Evolutionary conservation across 1,140 invertebrate species (phyloP), one percentile per base, ranked within the genome.

Genomic region (Drosophila baimaii): DNA sequence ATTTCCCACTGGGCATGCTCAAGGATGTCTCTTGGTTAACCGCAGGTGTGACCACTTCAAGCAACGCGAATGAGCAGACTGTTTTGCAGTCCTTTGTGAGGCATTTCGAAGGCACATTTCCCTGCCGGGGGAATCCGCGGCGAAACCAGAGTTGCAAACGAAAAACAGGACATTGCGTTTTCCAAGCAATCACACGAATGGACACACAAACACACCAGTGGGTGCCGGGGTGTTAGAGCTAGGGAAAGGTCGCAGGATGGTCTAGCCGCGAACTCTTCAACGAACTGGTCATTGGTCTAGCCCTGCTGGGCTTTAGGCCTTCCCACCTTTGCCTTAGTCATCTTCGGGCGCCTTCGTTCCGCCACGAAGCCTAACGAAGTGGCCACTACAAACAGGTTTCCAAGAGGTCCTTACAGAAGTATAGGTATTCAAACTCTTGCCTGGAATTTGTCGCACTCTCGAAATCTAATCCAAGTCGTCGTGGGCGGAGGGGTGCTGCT

Each of bases 81-180:
- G 82, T 64, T 82, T 82, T 79, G 64, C 64, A 78, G 27, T 13
- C 25, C 55, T 58, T 17, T 46, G 54, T 75, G 64, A 44, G 69
- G 69, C 75, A 75, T 23, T 66, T 70, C 62, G 44, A 70, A 49
- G 61, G 31, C 51, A 70, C 51, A 77, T 85, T 85, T 85, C 77
- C 83, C 73, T 88, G 80, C 64, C 58, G 71, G 56, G 73, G 55
- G 63, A 79, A 73, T 70, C 73, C 39, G 64, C 68, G 64, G 75
- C 70, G 75, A 72, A 77, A 25, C 70, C 43, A 89, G 63, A 83
- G 69, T 83, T 88, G 79, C 83, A 88, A 89, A 88, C 73, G 84
- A 80, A 77, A 81, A 78, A 80, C 76, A 64, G 83, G 84, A 80
- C 83, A 88, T 85, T 88, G 83, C 79, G 75, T 85, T 85, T 88